Evolutionary conservation across 2,888 invertebrate species (phyloP).

Genomic region (Pseudococcus jackbeardsleyi): DNA sequence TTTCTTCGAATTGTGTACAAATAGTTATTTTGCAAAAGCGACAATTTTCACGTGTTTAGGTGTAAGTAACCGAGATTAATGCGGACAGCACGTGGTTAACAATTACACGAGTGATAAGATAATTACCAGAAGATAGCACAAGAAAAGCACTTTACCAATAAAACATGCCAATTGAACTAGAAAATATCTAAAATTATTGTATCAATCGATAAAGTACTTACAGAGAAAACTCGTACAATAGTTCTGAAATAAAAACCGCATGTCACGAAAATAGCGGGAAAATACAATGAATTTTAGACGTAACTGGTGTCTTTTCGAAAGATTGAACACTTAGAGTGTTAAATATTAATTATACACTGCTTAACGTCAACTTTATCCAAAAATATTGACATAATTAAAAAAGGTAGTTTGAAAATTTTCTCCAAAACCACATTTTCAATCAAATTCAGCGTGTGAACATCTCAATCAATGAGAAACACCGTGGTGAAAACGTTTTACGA

Average conservation of each 20-base stretch:
- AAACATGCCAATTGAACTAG: not conserved
- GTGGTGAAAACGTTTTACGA: conserved; percentile 48
- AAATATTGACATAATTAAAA: conserved; percentile 30
- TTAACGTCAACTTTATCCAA: not conserved
- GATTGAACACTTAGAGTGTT: not conserved
- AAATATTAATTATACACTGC: not conserved
- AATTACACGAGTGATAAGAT: not conserved
- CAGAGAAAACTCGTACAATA: not conserved
- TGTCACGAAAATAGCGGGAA: conserved; percentile 55
- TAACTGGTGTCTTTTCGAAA: not conserved
- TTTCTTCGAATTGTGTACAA: not conserved
- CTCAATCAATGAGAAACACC: conserved; percentile 55
- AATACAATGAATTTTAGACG: not conserved
- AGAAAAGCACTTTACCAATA: not conserved
- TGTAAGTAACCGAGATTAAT: not conserved
- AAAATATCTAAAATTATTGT: not conserved
- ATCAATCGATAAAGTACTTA: not conserved
- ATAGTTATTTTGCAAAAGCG: not conserved
- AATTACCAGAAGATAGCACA: not conserved
- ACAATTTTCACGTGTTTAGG: not conserved
- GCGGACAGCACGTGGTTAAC: conserved; percentile 20
- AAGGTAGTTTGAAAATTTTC: not conserved
- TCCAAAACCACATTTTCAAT: conserved; percentile 41
- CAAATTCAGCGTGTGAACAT: conserved; percentile 40
- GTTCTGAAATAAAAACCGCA: not conserved